A percentile compares a stretch with the other conserved stretches of the same genome.
Conservation (phyloP, 2,888 invertebrate species). For the Caenorhabditis drosophilae region DNA sequence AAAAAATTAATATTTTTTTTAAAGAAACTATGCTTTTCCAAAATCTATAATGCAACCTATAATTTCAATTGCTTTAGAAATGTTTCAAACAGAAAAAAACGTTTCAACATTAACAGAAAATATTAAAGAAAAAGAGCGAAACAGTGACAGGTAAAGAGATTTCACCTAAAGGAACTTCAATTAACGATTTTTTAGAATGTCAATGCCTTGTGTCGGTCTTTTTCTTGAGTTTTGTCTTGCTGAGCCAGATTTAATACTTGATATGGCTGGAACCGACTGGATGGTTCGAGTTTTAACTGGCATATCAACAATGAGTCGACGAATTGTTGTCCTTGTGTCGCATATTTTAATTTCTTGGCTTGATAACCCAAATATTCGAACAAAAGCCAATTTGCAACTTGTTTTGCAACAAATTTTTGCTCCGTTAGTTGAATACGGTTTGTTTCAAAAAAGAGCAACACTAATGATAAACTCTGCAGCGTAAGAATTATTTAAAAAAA, state of each 20-base stretch:
- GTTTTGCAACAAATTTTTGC: conserved; percentile 80
- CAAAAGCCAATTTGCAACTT: conserved; percentile 72
- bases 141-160: neutral
- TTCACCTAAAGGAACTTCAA: no score
- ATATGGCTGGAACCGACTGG: conserved; percentile 62
- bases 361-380: conserved; percentile 53
- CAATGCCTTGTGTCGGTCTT: conserved; percentile 48
- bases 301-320: conserved; percentile 31
- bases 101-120: neutral
- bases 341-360: conserved; percentile 58
- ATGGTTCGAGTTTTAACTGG: conserved; percentile 53
- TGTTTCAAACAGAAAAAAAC: conserved; percentile 24
- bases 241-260: conserved; percentile 51
- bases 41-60: conserved; percentile 57
- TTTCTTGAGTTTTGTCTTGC: conserved; percentile 55
- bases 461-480: conserved; percentile 10
- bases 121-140: neutral
- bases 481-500: conserved; percentile 6
- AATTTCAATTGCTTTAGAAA: conserved; percentile 48
- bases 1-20: neutral
- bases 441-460: conserved; percentile 49
- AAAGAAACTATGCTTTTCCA: conserved; percentile 51
- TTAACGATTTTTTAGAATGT: conserved; percentile 33
- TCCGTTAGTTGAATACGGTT: conserved; percentile 82
- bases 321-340: conserved; percentile 45